These are phyloP conservation scores for Drosophila bocqueti DNA, from an alignment of 1,140 invertebrate species.

Conservation along the genomic window DNA sequence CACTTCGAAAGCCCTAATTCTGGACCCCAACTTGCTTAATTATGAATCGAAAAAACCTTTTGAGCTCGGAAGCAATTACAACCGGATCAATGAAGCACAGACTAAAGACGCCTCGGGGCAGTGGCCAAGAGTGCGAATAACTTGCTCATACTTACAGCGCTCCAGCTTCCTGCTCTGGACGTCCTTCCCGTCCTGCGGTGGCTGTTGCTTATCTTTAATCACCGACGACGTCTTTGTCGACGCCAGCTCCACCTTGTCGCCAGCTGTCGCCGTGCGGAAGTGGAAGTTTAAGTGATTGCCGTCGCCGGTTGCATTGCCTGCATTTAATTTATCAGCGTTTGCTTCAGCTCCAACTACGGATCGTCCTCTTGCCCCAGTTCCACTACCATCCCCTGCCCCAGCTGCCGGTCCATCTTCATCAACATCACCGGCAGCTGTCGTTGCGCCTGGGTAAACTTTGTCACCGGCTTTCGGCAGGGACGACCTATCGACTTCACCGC, in stretches of 20 bases:
- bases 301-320: conserved; percentile 63
- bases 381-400: not conserved
- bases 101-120: conserved; percentile 4
- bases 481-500: conserved; percentile 77
- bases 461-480: conserved; percentile 57
- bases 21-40: not conserved
- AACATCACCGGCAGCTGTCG: conserved; percentile 77
- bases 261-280: conserved; percentile 67
- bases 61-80: conserved; percentile 20
- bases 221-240: conserved; percentile 55
- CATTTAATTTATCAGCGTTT: conserved; percentile 80
- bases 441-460: conserved; percentile 78
- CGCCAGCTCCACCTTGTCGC: conserved; percentile 62
- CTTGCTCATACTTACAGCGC: conserved; percentile 55
- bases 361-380: not conserved
- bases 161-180: conserved; percentile 52
- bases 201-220: conserved; percentile 69
- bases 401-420: conserved; percentile 50
- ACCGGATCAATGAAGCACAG: conserved; percentile 17
- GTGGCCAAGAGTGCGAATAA: conserved; percentile 12
- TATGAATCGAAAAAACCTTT: conserved; percentile 24
- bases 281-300: conserved; percentile 76
- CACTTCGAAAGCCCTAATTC: not conserved
- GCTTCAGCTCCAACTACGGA: conserved; percentile 1
- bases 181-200: conserved; percentile 57